A percentile compares a stretch with the other conserved stretches of the same genome.
These are phyloP conservation scores for Salmo trutta DNA, from an alignment of 2,797 vertebrate species.

Conservation along the genomic window DNA sequence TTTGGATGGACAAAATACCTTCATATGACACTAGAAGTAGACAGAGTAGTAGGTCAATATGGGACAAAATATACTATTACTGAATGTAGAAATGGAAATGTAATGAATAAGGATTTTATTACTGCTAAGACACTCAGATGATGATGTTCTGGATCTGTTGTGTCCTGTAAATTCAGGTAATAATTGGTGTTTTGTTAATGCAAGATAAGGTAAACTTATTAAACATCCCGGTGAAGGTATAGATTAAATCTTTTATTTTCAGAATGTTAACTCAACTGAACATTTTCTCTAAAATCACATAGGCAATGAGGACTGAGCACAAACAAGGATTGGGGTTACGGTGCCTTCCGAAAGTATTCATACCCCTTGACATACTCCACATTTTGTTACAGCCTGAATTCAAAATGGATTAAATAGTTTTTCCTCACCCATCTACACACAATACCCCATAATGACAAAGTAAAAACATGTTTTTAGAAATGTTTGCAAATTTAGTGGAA, in stretches of 20 bases:
- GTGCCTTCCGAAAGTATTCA: background rate
- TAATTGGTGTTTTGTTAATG: background rate
- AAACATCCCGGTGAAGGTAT: background rate
- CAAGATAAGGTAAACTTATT: background rate
- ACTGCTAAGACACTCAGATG: slow-evolving; percentile 46
- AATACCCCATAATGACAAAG: no score
- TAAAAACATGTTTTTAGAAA: no score
- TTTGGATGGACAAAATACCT: slow-evolving; percentile 68
- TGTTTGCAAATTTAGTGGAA: no score
- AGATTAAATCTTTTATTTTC: background rate
- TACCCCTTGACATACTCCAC: no score
- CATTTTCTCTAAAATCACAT: background rate
- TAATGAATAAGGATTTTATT: slow-evolving; percentile 9
- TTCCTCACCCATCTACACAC: no score
- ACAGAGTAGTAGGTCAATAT: background rate
- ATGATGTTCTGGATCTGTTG: slow-evolving; percentile 4
- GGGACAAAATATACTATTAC: background rate
- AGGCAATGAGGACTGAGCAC: no score
- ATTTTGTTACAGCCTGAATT: no score
- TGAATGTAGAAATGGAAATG: background rate
- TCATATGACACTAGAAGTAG: slow-evolving; percentile 69
- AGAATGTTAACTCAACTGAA: background rate
- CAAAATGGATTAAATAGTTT: no score
- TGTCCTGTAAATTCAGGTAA: slow-evolving; percentile 6
- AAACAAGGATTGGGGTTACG: background rate